These are phyloP conservation scores for Callosobruchus maculatus DNA, from an alignment of 2,888 invertebrate genomes.

Conservation along the genomic window DNA sequence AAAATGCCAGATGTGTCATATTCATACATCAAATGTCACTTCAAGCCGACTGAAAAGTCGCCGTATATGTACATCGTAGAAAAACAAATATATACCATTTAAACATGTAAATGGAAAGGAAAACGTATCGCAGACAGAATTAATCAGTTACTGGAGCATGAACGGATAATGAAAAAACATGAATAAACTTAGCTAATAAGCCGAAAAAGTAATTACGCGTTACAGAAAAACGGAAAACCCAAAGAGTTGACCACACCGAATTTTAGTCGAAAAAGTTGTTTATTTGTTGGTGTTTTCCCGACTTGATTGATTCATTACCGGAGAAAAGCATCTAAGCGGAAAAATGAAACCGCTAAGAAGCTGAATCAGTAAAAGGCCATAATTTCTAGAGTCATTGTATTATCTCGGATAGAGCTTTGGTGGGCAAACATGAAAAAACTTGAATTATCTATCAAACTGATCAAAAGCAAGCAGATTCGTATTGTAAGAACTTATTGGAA, in stretches of 20 bases:
- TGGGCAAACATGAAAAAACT: too few species aligned
- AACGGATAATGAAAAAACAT: neutral
- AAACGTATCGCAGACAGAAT: neutral
- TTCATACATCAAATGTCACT: too few species aligned
- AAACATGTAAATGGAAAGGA: neutral
- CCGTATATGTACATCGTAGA: too few species aligned
- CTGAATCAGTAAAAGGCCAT: neutral
- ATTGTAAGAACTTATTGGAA: too few species aligned
- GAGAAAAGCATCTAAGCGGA: neutral
- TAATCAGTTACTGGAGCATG: neutral
- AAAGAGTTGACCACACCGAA: neutral
- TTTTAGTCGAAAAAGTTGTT: neutral
- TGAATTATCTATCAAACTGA: too few species aligned
- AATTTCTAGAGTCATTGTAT: neutral
- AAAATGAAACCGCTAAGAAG: neutral
- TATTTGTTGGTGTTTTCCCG: neutral
- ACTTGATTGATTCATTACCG: neutral
- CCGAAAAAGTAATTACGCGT: neutral
- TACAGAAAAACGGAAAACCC: neutral
- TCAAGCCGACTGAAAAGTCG: too few species aligned
- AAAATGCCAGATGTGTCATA: too few species aligned
- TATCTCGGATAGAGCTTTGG: neutral
- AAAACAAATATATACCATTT: neutral
- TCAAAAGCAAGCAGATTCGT: too few species aligned
- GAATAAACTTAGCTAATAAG: neutral